Evolutionary conservation across 1,140 invertebrate genomes (phyloP).

Genomic region (Cyrtorhinus lividipennis): DNA sequence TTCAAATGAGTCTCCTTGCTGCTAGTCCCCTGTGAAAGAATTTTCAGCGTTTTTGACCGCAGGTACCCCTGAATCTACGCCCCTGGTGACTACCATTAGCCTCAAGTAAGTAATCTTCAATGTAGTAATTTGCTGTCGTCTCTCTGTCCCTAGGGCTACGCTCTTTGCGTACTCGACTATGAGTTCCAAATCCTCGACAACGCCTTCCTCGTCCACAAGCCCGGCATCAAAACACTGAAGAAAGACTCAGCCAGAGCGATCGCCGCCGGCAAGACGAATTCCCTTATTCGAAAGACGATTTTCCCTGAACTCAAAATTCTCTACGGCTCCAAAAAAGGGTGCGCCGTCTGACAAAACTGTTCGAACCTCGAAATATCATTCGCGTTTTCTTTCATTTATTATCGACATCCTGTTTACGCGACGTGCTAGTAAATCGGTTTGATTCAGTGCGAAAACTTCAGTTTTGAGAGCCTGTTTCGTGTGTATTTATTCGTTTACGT

Average conservation of each 20-base stretch:
- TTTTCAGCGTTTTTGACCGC: too few species aligned
- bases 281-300: slow-evolving; percentile 64
- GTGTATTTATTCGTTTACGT: background rate
- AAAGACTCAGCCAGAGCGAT: slow-evolving; percentile 58
- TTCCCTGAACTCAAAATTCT: slow-evolving; percentile 69
- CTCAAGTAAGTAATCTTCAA: too few species aligned
- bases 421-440: background rate
- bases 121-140: too few species aligned
- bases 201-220: slow-evolving; percentile 73
- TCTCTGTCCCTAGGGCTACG: too few species aligned
- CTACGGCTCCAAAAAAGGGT: slow-evolving; percentile 63
- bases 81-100: too few species aligned
- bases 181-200: slow-evolving; percentile 82
- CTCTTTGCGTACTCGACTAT: slow-evolving; percentile 71
- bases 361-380: background rate
- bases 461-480: background rate
- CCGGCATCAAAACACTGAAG: slow-evolving; percentile 66
- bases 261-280: slow-evolving; percentile 60
- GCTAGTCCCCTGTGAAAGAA: too few species aligned
- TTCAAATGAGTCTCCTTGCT: too few species aligned
- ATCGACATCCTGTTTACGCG: background rate
- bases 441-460: background rate
- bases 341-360: slow-evolving; percentile 45
- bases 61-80: too few species aligned
- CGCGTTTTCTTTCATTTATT: background rate